phyloP scores from a whole-genome alignment of 2,113 vertebrate species.

The Mus spicilegus region DNA sequence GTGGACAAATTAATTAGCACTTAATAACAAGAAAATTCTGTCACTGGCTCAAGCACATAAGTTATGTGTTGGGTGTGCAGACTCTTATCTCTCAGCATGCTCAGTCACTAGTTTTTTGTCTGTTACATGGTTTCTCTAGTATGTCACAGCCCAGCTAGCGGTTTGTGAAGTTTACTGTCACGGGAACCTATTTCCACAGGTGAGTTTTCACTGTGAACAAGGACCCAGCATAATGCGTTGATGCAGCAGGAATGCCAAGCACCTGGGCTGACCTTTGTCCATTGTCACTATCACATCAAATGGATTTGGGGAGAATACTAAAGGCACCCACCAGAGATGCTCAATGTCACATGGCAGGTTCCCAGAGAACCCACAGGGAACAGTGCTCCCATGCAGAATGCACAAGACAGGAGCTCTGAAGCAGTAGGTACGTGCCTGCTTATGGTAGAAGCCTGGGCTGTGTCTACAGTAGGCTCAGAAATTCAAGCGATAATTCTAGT shows the following conservation, averaged over 20 bases:
- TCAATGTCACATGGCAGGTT: fast-evolving
- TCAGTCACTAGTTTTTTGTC: background rate
- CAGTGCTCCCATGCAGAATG: background rate
- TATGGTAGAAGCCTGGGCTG: background rate
- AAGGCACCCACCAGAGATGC: fast-evolving
- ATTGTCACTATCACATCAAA: background rate
- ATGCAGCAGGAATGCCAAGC: background rate
- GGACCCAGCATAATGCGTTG: background rate
- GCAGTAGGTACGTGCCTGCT: background rate
- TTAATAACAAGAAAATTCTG: conserved; percentile 61
- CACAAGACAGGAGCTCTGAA: background rate
- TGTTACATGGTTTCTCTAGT: background rate
- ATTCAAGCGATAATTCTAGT: background rate
- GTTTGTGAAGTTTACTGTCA: background rate
- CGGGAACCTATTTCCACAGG: background rate
- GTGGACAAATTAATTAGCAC: conserved; percentile 69
- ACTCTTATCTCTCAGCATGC: background rate
- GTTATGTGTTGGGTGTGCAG: background rate
- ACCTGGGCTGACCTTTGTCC: background rate
- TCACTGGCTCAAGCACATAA: conserved; percentile 45
- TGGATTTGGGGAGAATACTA: no score
- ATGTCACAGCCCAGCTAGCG: background rate
- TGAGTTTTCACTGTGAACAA: background rate
- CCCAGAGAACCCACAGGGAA: background rate
- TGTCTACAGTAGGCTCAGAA: background rate